A percentile compares a stretch with the other conserved stretches of the same genome.
Conservation (phyloP, 2,113 vertebrate genomes). For the Phylloscopus trochilus region DNA sequence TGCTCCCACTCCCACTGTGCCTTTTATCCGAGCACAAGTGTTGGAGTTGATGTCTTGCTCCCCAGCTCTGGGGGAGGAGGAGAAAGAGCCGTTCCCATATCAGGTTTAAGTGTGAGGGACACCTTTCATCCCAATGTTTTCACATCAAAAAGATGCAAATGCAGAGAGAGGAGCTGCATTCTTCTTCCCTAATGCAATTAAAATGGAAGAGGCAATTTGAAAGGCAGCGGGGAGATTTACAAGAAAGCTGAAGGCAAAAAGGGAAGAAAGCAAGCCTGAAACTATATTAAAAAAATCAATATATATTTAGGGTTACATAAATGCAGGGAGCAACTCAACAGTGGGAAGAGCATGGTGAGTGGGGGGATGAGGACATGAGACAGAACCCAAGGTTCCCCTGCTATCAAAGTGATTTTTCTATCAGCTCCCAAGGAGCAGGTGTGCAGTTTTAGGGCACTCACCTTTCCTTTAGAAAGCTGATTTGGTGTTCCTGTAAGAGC, state of each 20-base stretch:
- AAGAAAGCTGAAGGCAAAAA: not conserved
- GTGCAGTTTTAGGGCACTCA: not conserved
- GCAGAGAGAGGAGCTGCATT: not conserved
- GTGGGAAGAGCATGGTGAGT: not conserved
- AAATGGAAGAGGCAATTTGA: not conserved
- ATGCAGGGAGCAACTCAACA: not conserved
- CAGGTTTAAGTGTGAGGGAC: not conserved
- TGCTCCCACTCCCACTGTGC: not conserved
- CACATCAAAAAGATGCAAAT: constrained; percentile 42
- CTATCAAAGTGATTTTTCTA: not conserved
- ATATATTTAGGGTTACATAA: not conserved
- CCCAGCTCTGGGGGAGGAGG: not conserved
- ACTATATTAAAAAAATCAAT: not conserved
- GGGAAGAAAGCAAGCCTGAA: not conserved
- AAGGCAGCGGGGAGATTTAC: not conserved
- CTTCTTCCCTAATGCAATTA: not conserved
- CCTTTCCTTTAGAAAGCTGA: not conserved
- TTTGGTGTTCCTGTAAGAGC: not conserved
- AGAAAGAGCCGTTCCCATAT: not conserved
- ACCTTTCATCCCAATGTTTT: not conserved
- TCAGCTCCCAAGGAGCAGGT: not conserved
- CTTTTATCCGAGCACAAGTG: not conserved
- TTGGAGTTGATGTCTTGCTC: not conserved
- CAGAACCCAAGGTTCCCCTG: not conserved
- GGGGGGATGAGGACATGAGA: not conserved